These are phyloP conservation scores for Regulus satrapa DNA, from an alignment of 2,113 vertebrate species.

Conservation along the genomic window DNA sequence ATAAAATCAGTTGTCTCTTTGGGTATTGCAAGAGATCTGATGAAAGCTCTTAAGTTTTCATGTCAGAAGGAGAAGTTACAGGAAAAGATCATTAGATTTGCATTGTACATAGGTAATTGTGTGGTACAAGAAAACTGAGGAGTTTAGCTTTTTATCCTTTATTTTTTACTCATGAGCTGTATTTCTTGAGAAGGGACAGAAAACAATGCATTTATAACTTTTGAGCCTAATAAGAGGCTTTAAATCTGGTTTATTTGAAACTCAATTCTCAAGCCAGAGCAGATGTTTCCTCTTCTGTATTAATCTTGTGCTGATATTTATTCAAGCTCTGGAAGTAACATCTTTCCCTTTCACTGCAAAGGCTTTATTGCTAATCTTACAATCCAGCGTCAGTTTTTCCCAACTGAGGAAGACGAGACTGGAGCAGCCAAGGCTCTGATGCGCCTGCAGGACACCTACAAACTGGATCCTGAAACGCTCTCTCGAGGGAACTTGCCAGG, in stretches of 20 bases:
- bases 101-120: not conserved
- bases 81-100: not conserved
- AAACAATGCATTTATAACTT: not conserved
- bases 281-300: not conserved
- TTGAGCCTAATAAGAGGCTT: not conserved
- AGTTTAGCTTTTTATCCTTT: not conserved
- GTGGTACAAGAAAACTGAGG: not conserved
- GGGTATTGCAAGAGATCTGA: not conserved
- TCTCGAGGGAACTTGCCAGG: constrained; percentile 90
- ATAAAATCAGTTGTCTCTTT: not conserved
- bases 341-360: constrained; percentile 56
- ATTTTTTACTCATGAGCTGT: not conserved
- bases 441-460: constrained; percentile 97
- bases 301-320: not conserved
- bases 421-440: constrained; percentile 94
- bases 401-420: constrained; percentile 88
- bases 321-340: not conserved
- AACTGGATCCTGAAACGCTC: constrained; percentile 89
- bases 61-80: not conserved
- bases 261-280: not conserved
- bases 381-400: constrained; percentile 89
- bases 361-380: constrained; percentile 94
- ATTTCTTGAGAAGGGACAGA: not conserved
- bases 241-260: not conserved
- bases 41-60: not conserved